Evolutionary conservation across 2,113 vertebrate genomes (phyloP), one percentile per base, ranked within the genome.

Genomic region (Pseudonaja textilis): DNA sequence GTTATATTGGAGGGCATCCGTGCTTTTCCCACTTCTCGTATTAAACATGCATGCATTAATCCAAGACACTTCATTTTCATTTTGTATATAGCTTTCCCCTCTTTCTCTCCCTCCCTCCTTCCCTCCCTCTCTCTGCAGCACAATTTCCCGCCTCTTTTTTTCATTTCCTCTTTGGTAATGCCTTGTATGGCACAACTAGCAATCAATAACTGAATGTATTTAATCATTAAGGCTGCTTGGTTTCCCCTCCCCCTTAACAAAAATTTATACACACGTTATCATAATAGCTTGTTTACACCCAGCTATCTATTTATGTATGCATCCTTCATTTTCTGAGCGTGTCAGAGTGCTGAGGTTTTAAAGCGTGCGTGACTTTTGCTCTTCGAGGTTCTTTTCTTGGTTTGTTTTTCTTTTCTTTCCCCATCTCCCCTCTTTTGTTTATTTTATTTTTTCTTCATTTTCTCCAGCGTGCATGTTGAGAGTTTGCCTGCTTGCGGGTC

Each of bases 151-250:
- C 85, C 3, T 50, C 45, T n/a, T 3, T n/a, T 5, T 16, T 56
- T 20, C 16, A 0, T 56, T 59, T 59, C 69, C n/a, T 20, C 69
- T 97, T 96, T 89, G 96, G 96, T 97, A 96, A 96, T 95, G 97
- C 97, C 97, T 96, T 92, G 87, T 93, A 94, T 93, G 97, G 97
- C 96, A 97, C 97, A 96, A 94, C 97, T 97, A 97, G 97, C 96
- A 97, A 97, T 94, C 97, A 97, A 97, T 98, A 97, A 97, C 97
- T 97, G 97, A 98, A 98, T 98, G 98, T 98, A 97, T 97, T 97
- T 97, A 97, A 98, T 98, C 97, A 97, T 97, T 97, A 97, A 94
- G 97, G 98, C 97, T 97, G 98, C 98, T 98, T 98, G 96, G 1
- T 47, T 50, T 34, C n/a, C 16, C 55, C 8, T 34, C 29, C 45